These are phyloP conservation scores for Rhynchopsitta pachyrhyncha DNA, from an alignment of 2,113 vertebrate species.

Conservation along the genomic window DNA sequence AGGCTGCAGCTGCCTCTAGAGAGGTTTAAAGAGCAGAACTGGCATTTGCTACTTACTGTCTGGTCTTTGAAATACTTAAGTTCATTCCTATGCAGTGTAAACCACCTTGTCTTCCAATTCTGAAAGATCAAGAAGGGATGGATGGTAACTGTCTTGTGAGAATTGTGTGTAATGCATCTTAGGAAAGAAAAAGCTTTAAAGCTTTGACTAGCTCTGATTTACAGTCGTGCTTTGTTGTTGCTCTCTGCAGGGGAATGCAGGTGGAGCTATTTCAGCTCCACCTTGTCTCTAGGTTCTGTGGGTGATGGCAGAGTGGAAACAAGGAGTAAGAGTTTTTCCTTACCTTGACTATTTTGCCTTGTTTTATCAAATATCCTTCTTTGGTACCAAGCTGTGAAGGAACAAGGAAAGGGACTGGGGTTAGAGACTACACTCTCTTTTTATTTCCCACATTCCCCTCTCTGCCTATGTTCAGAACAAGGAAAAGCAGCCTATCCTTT, in stretches of 20 bases:
- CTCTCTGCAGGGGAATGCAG: background rate
- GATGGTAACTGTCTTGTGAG: background rate
- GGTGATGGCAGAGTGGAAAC: background rate
- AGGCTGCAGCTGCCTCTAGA: background rate
- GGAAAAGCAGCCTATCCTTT: background rate
- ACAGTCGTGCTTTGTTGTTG: background rate
- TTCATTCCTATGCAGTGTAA: slow-evolving; percentile 91
- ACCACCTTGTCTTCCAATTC: slow-evolving; percentile 98
- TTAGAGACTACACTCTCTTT: background rate
- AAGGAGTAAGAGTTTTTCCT: slow-evolving; percentile 19
- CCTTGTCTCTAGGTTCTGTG: background rate
- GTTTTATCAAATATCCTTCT: slow-evolving; percentile 94
- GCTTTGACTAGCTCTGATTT: background rate
- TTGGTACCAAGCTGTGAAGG: slow-evolving; percentile 91
- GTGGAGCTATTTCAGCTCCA: background rate
- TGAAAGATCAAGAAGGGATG: slow-evolving; percentile 50
- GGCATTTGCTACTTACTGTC: slow-evolving; percentile 79
- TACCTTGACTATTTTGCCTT: slow-evolving; percentile 89
- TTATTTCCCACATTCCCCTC: background rate
- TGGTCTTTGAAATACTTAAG: slow-evolving; percentile 97
- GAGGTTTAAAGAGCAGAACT: background rate
- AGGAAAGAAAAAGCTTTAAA: background rate
- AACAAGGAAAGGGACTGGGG: background rate
- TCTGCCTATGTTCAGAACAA: fast-evolving
- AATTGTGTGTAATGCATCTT: background rate